A percentile compares a stretch with the other conserved stretches of the same genome.
These are phyloP conservation scores for Ellobium chinense DNA, from an alignment of 2,888 invertebrate species.

Conservation along the genomic window DNA sequence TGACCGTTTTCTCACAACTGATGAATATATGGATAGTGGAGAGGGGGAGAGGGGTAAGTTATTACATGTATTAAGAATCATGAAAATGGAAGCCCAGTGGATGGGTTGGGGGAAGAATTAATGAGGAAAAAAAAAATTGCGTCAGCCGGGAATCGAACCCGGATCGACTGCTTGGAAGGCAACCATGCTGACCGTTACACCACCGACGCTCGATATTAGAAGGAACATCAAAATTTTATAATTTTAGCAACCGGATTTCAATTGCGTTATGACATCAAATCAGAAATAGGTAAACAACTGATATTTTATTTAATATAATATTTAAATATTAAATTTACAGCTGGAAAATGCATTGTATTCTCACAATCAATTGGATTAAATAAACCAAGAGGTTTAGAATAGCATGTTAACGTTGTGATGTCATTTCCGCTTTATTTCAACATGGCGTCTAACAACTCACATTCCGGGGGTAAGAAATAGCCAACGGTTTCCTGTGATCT, in stretches of 20 bases:
- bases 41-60: no score
- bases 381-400: no score
- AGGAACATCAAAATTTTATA: neutral
- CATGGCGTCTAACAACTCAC: conserved; percentile 20
- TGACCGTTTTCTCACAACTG: no score
- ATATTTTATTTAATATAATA: neutral
- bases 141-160: conserved; percentile 65
- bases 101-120: no score
- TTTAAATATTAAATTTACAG: neutral
- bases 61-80: no score
- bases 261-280: no score
- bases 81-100: no score
- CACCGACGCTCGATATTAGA: conserved; percentile 51
- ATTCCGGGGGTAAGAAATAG: neutral
- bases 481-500: no score
- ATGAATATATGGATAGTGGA: no score
- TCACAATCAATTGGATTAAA: neutral
- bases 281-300: neutral
- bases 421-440: neutral
- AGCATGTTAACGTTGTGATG: neutral
- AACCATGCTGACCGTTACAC: conserved; percentile 56
- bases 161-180: conserved; percentile 47
- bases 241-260: neutral
- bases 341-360: neutral
- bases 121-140: conserved; percentile 51